Evolutionary conservation across 92 coral and sea anemone genomes (phyloP), one percentile per base, ranked within the genome.

Genomic region (Phenganax stokvisi): DNA sequence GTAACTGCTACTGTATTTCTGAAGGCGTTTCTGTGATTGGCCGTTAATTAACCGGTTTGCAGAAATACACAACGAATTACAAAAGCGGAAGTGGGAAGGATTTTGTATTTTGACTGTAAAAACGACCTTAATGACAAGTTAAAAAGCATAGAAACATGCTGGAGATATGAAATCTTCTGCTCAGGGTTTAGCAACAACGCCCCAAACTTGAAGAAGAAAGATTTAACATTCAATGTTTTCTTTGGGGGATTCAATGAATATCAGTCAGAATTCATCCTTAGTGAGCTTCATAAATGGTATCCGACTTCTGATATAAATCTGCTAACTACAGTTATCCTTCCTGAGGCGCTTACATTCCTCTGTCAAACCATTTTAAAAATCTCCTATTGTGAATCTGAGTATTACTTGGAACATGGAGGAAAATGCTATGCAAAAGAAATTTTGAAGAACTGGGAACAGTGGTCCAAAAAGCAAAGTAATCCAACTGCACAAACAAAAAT

Each of bases 401-500:
- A 74, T 74, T 74, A 75, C 44, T 16, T 75, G 64, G 31, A 51
- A 59, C 54, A 75, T 53, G 80, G 80, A 56, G 80, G 80, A 59
- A 54, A 29, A 75, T 31, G 15, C 56, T 20, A 7, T 53, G 68
- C 2, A 27, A 64, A 75, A 75, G 62, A 55, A 57, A 16, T 54
- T 11, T 17, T 12, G 17, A 20, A 75, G 52, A 6, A 9, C 80
- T 44, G 54, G 68, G 53, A 75, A 75, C 30, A 31, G 56, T 30
- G 28, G 17, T 29, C 10, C 4, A 75, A 56, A 59, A 75, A 47
- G 80, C 10, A 6, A 75, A 56, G 29, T 12, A 44, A 30, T 0
- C 16, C 16, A 15, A 15, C 16, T 25, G 16, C 20, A 15, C 75
- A 13, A 29, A 55, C 31, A 51, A 71, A 37, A 71, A 31, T 15